These are phyloP conservation scores for Steinernema scapterisci DNA, from an alignment of 2,888 invertebrate genomes.

Conservation along the genomic window DNA sequence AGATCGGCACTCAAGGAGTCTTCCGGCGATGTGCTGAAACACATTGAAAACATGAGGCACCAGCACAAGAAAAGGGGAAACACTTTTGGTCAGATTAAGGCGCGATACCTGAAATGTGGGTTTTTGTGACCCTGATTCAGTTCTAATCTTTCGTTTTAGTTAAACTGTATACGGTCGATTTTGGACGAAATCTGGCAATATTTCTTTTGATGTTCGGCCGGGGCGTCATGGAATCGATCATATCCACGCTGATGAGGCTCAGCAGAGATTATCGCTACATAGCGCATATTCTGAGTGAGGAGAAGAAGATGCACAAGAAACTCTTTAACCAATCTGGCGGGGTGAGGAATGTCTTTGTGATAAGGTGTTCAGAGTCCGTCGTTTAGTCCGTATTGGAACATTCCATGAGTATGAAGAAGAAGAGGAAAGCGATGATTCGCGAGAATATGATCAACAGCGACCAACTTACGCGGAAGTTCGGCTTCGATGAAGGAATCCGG, in stretches of 20 bases:
- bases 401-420: slow-evolving; percentile 16
- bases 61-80: slow-evolving; percentile 33
- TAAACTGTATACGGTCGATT: slow-evolving; percentile 39
- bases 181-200: slow-evolving; percentile 66
- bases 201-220: slow-evolving; percentile 77
- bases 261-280: slow-evolving; percentile 93
- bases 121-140: neutral
- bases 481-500: slow-evolving; percentile 34
- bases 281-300: slow-evolving; percentile 81
- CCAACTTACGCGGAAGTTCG: slow-evolving; percentile 8
- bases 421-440: slow-evolving; percentile 35
- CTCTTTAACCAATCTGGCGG: slow-evolving; percentile 36
- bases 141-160: slow-evolving; percentile 32
- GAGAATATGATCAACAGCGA: slow-evolving; percentile 33
- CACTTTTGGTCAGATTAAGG: slow-evolving; percentile 12
- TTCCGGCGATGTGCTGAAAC: slow-evolving; percentile 11
- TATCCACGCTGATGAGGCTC: slow-evolving; percentile 81
- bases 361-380: too few species aligned
- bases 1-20: slow-evolving; percentile 16
- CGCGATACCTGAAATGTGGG: slow-evolving; percentile 19
- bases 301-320: slow-evolving; percentile 79
- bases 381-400: slow-evolving; percentile 17
- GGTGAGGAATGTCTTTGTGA: too few species aligned
- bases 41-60: slow-evolving; percentile 22
- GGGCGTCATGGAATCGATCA: slow-evolving; percentile 81